These are phyloP conservation scores for Nomada fabriciana DNA, from an alignment of 2,888 invertebrate genomes.

Conservation along the genomic window DNA sequence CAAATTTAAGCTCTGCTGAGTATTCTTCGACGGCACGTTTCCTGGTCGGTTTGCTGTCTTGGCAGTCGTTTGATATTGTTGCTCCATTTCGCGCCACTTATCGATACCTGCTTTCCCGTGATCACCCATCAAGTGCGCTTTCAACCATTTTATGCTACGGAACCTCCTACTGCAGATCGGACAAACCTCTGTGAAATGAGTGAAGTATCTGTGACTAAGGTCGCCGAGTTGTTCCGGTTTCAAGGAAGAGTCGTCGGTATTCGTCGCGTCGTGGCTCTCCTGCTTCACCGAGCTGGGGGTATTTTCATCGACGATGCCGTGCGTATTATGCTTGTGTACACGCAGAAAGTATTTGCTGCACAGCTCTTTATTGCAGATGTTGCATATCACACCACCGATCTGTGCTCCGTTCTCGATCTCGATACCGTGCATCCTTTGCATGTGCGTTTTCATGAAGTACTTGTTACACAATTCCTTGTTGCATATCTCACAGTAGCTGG, in stretches of 20 bases:
- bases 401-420: conserved; percentile 96
- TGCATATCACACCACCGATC: conserved; percentile 97
- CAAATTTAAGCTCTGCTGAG: conserved; percentile 84
- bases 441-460: conserved; percentile 99
- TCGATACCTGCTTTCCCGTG: conserved; percentile 90
- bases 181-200: conserved; percentile 91
- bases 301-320: conserved; percentile 96
- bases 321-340: conserved; percentile 99
- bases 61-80: conserved; percentile 84
- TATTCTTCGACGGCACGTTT: conserved; percentile 29
- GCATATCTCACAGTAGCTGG: conserved; percentile 98
- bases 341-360: conserved; percentile 99
- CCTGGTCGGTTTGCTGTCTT: conserved; percentile 83
- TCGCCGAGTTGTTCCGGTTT: conserved; percentile 87
- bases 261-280: conserved; percentile 74
- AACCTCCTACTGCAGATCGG: conserved; percentile 94
- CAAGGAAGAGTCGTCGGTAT: conserved; percentile 84
- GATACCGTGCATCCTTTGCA: conserved; percentile 99
- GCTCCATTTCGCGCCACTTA: conserved; percentile 87
- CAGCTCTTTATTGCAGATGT: conserved; percentile 98
- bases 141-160: conserved; percentile 94
- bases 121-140: conserved; percentile 94
- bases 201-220: conserved; percentile 88
- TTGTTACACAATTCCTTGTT: conserved; percentile 99
- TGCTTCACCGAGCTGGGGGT: conserved; percentile 81